These are phyloP conservation scores for Microcebus griseorufus DNA, from an alignment of 2,113 vertebrate species.

Conservation along the genomic window DNA sequence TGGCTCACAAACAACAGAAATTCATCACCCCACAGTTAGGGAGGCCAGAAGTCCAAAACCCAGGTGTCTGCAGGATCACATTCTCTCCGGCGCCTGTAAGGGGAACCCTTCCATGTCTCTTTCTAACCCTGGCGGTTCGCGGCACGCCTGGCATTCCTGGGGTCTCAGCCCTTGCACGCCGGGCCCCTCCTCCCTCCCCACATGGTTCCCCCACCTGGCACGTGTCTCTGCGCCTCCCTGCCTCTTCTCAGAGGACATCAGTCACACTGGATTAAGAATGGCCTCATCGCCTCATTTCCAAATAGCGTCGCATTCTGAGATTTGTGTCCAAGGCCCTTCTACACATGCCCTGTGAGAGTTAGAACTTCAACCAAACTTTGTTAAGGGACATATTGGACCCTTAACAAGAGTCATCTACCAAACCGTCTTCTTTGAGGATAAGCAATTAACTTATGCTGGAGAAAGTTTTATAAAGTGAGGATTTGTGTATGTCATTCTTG, in stretches of 20 bases:
- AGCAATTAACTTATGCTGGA: neutral
- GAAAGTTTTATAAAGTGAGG: neutral
- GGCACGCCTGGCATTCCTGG: neutral
- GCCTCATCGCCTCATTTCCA: neutral
- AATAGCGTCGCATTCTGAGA: neutral
- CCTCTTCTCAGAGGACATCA: neutral
- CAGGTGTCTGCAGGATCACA: neutral
- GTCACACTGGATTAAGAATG: neutral
- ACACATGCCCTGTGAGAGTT: neutral
- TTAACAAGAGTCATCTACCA: neutral
- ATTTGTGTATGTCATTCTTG: neutral
- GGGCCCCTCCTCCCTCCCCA: neutral
- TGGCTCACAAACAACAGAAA: neutral
- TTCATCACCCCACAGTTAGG: neutral
- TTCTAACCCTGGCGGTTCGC: neutral
- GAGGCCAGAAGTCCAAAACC: neutral
- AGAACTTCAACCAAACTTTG: neutral
- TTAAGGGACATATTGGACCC: neutral
- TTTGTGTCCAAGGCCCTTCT: neutral
- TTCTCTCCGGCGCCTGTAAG: neutral
- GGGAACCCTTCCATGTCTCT: neutral
- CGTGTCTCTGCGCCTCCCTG: neutral
- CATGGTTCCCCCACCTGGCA: neutral
- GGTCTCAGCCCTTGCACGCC: neutral
- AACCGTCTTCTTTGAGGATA: neutral